Percentiles rank a stretch among this genome's conserved stretches.
phyloP scores from a whole-genome alignment of 30 jellyfish, hydroid and myxozoan species.

The Rhopilema esculentum region DNA sequence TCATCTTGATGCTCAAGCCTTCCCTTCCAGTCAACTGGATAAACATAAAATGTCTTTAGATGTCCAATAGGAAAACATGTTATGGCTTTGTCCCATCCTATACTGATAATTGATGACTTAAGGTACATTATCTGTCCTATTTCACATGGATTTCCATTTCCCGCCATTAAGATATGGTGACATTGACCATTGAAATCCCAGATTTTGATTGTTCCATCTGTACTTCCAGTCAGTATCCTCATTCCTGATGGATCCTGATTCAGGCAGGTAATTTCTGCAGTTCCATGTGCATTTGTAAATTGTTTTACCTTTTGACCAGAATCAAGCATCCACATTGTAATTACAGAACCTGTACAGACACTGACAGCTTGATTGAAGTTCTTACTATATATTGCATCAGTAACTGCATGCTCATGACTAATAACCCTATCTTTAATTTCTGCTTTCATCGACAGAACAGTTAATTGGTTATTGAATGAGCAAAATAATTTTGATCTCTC shows the following conservation, averaged over 20 bases:
- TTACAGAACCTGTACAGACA: slow-evolving; percentile 88
- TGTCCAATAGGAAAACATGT: slow-evolving; percentile 72
- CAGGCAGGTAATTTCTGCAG: slow-evolving; percentile 89
- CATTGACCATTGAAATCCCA: slow-evolving; percentile 98
- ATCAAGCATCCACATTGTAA: slow-evolving; percentile 91
- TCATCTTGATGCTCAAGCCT: slow-evolving; percentile 91
- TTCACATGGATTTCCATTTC: slow-evolving; percentile 91
- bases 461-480: slow-evolving; percentile 78
- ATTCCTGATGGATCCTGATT: slow-evolving; percentile 76
- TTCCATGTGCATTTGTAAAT: slow-evolving; percentile 91
- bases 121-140: slow-evolving; percentile 70
- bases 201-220: slow-evolving; percentile 90
- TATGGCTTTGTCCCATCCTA: slow-evolving; percentile 86
- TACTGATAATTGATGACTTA: slow-evolving; percentile 70
- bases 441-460: slow-evolving; percentile 76
- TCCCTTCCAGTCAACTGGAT: slow-evolving; percentile 88
- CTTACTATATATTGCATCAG: slow-evolving; percentile 75
- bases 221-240: slow-evolving; percentile 87
- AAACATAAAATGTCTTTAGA: slow-evolving; percentile 66
- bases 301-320: slow-evolving; percentile 98
- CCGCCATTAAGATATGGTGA: slow-evolving; percentile 82
- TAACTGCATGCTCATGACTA: slow-evolving; percentile 86
- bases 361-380: slow-evolving; percentile 81
- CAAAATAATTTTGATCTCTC: slow-evolving; percentile 67
- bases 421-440: slow-evolving; percentile 71